phyloP scores from a whole-genome alignment of 2,888 invertebrate genomes.

The Sphaeridia pumilis region DNA sequence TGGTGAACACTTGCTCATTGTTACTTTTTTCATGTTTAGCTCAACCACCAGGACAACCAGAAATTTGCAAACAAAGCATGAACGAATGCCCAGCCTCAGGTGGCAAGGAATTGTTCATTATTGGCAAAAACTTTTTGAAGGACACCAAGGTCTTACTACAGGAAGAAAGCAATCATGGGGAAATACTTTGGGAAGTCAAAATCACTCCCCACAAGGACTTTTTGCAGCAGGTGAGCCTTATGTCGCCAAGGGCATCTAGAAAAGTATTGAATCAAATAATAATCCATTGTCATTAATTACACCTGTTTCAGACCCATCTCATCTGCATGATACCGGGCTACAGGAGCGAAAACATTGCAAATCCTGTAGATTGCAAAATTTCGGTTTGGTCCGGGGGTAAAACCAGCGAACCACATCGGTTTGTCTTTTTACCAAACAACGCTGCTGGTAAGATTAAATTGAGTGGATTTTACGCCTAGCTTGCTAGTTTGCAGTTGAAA shows the following conservation, averaged over 20 bases:
- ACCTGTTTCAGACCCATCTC: slow-evolving; percentile 63
- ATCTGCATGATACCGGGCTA: slow-evolving; percentile 76
- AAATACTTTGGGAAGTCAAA: slow-evolving; percentile 59
- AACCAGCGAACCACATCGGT: slow-evolving; percentile 71
- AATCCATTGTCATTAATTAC: too few relatives aligned
- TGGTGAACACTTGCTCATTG: too few relatives aligned
- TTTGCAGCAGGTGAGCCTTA: slow-evolving; percentile 57
- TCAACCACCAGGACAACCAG: slow-evolving; percentile 83
- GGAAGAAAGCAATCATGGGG: slow-evolving; percentile 40
- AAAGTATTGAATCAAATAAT: too few relatives aligned
- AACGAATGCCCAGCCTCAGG: slow-evolving; percentile 66
- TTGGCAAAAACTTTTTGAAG: slow-evolving; percentile 85
- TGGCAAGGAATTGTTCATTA: slow-evolving; percentile 70
- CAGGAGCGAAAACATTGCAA: slow-evolving; percentile 53
- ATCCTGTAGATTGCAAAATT: slow-evolving; percentile 61
- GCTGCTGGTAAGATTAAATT: slow-evolving; percentile 33
- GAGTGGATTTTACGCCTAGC: slow-evolving; percentile 1
- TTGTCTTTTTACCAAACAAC: slow-evolving; percentile 59
- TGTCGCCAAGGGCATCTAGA: too few relatives aligned
- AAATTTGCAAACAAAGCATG: slow-evolving; percentile 79
- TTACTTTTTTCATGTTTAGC: too few relatives aligned
- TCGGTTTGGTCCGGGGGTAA: slow-evolving; percentile 73
- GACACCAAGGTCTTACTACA: slow-evolving; percentile 75
- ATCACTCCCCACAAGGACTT: slow-evolving; percentile 81
- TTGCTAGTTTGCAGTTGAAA: slow-evolving; percentile 19